Evolutionary conservation across 2,888 invertebrate species (phyloP).

Genomic region (Lacanobia wlatinum): DNA sequence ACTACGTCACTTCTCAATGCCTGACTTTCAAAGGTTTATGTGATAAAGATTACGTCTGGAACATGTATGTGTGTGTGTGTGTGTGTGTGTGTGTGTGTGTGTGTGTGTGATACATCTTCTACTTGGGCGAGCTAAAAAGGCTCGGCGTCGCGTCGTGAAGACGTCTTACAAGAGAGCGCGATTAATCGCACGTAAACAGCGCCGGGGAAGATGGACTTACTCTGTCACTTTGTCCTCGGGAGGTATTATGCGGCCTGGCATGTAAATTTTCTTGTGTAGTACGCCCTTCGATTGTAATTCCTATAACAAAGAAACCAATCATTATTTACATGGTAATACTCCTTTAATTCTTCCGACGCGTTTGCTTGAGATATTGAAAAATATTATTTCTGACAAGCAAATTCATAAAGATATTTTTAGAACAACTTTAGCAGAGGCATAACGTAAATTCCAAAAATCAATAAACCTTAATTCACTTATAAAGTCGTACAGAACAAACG

Average conservation of each 20-base stretch:
- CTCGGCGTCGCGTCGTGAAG: conserved; percentile 61
- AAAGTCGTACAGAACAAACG: conserved; percentile 41
- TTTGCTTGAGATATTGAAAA: conserved; percentile 17
- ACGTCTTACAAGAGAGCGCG: conserved; percentile 62
- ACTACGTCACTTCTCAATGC: conserved; percentile 61
- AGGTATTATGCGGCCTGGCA: conserved; percentile 85
- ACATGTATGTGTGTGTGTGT: conserved; percentile 52
- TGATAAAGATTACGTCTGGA: conserved; percentile 62
- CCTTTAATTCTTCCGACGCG: conserved; percentile 18
- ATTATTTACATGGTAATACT: conserved; percentile 62
- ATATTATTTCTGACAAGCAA: conserved; percentile 20
- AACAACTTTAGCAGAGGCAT: conserved; percentile 10
- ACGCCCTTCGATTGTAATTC: conserved; percentile 80
- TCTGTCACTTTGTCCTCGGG: conserved; percentile 80
- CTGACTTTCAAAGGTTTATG: conserved; percentile 60
- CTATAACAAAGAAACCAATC: conserved; percentile 80
- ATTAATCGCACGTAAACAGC: conserved; percentile 74
- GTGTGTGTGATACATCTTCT: conserved; percentile 70
- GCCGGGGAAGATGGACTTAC: conserved; percentile 78
- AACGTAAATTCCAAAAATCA: conserved; percentile 22
- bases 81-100: background rate
- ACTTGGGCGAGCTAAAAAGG: conserved; percentile 73
- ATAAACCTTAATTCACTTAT: conserved; percentile 41
- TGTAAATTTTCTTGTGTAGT: conserved; percentile 83
- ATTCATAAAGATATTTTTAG: conserved; percentile 13